A percentile compares a stretch with the other conserved stretches of the same genome.
Evolutionary conservation across 2,888 invertebrate species (phyloP).

Genomic region (Blastobasis adustella): DNA sequence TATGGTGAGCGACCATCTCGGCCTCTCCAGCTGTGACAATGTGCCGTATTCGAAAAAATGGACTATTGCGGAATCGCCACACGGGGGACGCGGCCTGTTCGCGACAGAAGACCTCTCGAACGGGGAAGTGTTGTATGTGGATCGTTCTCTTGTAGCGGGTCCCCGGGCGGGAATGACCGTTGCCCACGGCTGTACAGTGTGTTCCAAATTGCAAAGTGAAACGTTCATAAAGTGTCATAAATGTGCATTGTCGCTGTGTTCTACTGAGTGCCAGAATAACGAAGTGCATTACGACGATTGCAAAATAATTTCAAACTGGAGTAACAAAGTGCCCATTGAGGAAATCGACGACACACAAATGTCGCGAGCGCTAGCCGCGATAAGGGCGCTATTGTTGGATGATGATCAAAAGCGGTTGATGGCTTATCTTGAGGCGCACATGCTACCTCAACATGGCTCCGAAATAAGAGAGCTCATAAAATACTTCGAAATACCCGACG

Average conservation of each 20-base stretch:
- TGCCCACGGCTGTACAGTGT: slow-evolving; percentile 79
- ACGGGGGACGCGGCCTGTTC: slow-evolving; percentile 83
- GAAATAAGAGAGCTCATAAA: slow-evolving; percentile 74
- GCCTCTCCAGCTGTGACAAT: slow-evolving; percentile 38
- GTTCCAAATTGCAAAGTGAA: slow-evolving; percentile 67
- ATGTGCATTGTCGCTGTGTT: slow-evolving; percentile 83
- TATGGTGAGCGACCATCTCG: slow-evolving; percentile 63
- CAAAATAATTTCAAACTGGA: slow-evolving; percentile 73
- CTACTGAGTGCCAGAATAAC: slow-evolving; percentile 76
- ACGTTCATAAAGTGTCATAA: slow-evolving; percentile 70
- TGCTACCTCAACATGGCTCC: slow-evolving; percentile 66
- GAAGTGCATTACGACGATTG: slow-evolving; percentile 78
- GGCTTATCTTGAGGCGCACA: slow-evolving; percentile 66
- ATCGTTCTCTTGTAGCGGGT: slow-evolving; percentile 81
- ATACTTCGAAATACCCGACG: slow-evolving; percentile 60
- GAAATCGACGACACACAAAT: slow-evolving; percentile 47
- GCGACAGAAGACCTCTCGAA: slow-evolving; percentile 78
- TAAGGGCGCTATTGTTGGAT: slow-evolving; percentile 51
- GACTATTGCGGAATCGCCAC: slow-evolving; percentile 74
- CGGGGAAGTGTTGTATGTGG: slow-evolving; percentile 82
- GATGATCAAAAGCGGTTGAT: slow-evolving; percentile 69
- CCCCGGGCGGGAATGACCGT: slow-evolving; percentile 75
- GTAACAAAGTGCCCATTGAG: slow-evolving; percentile 61
- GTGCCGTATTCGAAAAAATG: slow-evolving; percentile 60
- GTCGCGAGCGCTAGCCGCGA: slow-evolving; percentile 52